Percentiles rank a stretch among this genome's conserved stretches.
phyloP scores from a whole-genome alignment of 2,113 vertebrate genomes.

The Indri indri region DNA sequence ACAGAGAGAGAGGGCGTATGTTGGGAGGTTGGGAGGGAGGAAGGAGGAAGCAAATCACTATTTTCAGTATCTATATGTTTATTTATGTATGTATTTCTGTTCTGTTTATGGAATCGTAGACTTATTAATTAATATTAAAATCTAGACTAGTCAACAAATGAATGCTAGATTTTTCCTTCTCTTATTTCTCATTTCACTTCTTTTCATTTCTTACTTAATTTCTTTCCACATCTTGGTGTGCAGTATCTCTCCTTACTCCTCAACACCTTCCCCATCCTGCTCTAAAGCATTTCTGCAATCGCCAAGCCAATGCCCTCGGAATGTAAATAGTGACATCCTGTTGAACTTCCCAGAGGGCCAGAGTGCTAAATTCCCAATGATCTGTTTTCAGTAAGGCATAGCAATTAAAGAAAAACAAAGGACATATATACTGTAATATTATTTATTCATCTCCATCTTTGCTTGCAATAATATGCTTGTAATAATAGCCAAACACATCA shows the following conservation, averaged over 20 bases:
- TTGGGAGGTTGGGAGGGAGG: background rate
- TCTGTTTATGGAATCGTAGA: background rate
- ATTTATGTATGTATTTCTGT: background rate
- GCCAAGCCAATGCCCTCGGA: background rate
- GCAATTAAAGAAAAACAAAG: background rate
- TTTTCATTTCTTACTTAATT: background rate
- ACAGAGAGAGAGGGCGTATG: background rate
- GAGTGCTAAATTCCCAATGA: background rate
- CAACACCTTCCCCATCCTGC: background rate
- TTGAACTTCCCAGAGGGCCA: background rate
- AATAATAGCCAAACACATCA: background rate
- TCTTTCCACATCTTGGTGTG: background rate
- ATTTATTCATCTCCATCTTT: background rate
- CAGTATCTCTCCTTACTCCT: background rate
- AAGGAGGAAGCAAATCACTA: background rate
- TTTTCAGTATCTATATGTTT: background rate
- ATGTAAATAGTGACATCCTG: background rate
- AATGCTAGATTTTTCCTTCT: background rate
- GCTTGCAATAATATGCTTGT: background rate
- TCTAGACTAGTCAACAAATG: background rate
- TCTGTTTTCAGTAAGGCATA: background rate
- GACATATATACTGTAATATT: background rate
- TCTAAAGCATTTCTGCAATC: background rate
- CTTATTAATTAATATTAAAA: background rate
- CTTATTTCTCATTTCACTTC: background rate